These are phyloP conservation scores for Pholis gunnellus DNA, from an alignment of 2,113 vertebrate genomes.

Conservation along the genomic window DNA sequence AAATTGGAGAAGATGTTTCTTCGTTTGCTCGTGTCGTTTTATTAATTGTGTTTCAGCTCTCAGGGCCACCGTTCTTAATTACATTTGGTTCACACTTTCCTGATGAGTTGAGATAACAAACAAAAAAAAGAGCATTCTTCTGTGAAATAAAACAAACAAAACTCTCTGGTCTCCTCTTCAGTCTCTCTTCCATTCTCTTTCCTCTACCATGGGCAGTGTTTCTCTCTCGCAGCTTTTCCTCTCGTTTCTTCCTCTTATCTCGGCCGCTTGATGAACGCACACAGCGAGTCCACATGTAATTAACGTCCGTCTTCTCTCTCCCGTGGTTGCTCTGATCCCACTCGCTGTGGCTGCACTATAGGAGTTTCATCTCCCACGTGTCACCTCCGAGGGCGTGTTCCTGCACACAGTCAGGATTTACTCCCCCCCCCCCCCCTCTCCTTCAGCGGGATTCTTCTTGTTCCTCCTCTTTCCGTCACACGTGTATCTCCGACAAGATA, in stretches of 20 bases:
- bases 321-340: constrained; percentile 10
- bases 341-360: background rate
- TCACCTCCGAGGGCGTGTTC: constrained; percentile 5
- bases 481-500: background rate
- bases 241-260: background rate
- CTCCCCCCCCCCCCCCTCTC: too few species aligned
- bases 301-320: background rate
- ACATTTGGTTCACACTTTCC: too few species aligned
- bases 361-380: constrained; percentile 1
- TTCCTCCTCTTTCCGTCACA: background rate
- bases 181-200: background rate
- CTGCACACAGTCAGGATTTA: background rate
- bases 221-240: background rate
- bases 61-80: too few species aligned
- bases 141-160: background rate
- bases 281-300: background rate
- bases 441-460: background rate
- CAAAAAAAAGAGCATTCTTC: background rate
- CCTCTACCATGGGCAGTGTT: background rate
- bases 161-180: background rate
- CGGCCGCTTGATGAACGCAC: constrained; percentile 17
- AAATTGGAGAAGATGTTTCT: background rate
- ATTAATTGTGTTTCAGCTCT: too few species aligned
- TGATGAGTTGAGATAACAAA: background rate
- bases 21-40: background rate